Evolutionary conservation across 2,113 vertebrate genomes (phyloP), one percentile per base, ranked within the genome.

Genomic region (Lampris megalopsis): DNA sequence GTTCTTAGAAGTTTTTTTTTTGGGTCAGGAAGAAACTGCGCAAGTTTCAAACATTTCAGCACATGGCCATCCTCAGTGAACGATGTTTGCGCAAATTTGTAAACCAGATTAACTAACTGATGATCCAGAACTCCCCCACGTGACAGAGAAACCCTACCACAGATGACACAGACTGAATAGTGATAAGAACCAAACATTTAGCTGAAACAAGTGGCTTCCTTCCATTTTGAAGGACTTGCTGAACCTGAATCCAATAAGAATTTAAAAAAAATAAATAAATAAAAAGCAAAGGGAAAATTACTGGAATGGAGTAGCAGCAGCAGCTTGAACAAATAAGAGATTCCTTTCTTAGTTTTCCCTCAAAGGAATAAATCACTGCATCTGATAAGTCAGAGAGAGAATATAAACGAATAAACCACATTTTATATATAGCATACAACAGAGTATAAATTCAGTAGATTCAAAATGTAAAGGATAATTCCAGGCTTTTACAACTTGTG

Each of bases 181-280:
- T 66, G 65, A 81, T 79, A 72, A 70, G 11, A 75, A 66, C 42
- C 0, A 4, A 76, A 76, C 80, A 77, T 86, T 72, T 81, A 69
- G 38, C 24, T 67, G 56, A 41, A 24, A 50, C 1, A 13, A 85
- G 59, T 63, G 69, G 65, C 68, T 62, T 70, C 69, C 68, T 76
- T 81, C 63, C 6, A 37, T 37, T 82, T 38, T 38, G 61, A 74
- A 42, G n/a, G 50, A 48, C 40, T 54, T 11, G 6, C n/a, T 40
- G 41, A 41, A 42, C 42, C 4, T 56, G 45, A 53, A 53, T 42
- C 36, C 42, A 13, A 9, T 57, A 24, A 24, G 24, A 24, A 24
- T 62, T 52, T 35, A 68, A 40, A 69, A 42, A 24, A 58, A 76
- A 57, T 35, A 68, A 40, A 69, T 41, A 24, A 58, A 76, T 59